A percentile compares a stretch with the other conserved stretches of the same genome.
phyloP scores from a whole-genome alignment of 2,797 vertebrate species.

The Anableps anableps region DNA sequence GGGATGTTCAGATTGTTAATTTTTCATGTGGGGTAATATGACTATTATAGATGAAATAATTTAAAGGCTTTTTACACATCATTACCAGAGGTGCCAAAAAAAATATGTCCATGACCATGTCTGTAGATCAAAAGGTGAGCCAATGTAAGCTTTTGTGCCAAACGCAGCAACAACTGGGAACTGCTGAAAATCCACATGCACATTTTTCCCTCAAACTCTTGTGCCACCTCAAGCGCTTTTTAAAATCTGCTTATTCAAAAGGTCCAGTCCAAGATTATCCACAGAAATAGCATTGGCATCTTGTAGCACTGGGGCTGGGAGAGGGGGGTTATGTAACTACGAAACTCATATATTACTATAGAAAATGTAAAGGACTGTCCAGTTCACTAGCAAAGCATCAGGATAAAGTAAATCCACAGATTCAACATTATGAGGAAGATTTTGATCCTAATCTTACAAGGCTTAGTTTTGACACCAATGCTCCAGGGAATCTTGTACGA shows the following conservation, averaged over 20 bases:
- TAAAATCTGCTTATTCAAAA: conserved; percentile 17
- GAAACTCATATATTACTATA: conserved; percentile 59
- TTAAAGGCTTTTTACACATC: neutral
- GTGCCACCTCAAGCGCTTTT: conserved; percentile 36
- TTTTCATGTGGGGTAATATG: neutral
- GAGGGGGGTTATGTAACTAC: conserved; percentile 49
- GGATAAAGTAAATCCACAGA: conserved; percentile 16
- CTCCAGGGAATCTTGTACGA: neutral
- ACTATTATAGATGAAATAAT: neutral
- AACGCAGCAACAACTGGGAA: neutral
- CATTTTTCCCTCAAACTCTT: conserved; percentile 8
- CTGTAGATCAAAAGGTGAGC: neutral
- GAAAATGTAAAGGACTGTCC: conserved; percentile 59
- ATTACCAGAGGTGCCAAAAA: neutral
- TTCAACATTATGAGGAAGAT: conserved; percentile 20
- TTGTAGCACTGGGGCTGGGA: conserved; percentile 41
- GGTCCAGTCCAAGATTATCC: conserved; percentile 23
- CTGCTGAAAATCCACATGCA: neutral
- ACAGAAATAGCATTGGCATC: conserved; percentile 57
- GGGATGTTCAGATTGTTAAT: neutral
- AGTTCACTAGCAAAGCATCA: conserved; percentile 46
- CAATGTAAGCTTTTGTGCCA: neutral
- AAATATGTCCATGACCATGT: neutral
- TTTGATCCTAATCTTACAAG: conserved; percentile 4
- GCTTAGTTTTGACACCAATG: conserved; percentile 23